Conservation (phyloP, 1,140 invertebrate genomes). For the Zaprionus capensis region DNA sequence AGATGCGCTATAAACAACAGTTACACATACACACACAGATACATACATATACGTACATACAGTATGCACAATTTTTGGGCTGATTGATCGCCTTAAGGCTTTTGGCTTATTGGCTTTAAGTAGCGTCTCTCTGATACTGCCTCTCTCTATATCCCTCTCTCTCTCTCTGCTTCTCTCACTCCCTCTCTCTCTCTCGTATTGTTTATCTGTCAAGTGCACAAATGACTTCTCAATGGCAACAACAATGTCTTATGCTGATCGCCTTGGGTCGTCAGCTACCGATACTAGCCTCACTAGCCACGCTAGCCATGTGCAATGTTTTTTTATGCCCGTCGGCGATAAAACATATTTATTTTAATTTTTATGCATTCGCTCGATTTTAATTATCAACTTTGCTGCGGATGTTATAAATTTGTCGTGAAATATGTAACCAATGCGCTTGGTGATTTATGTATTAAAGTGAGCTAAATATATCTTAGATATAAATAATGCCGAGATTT, state of each 20-base stretch:
- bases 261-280: not conserved
- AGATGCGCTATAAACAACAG: slow-evolving; percentile 19
- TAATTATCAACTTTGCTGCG: not conserved
- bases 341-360: slow-evolving; percentile 41
- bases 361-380: slow-evolving; percentile 8
- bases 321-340: slow-evolving; percentile 38
- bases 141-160: not conserved
- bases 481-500: not conserved
- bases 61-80: slow-evolving; percentile 12
- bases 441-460: not conserved
- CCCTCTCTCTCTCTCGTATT: not conserved
- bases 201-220: slow-evolving; percentile 7
- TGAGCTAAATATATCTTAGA: not conserved
- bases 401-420: slow-evolving; percentile 3
- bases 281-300: slow-evolving; percentile 7
- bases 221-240: slow-evolving; percentile 19
- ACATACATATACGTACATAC: not conserved
- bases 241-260: slow-evolving; percentile 2
- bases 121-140: not conserved
- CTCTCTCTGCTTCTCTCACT: not conserved
- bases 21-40: not conserved
- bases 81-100: slow-evolving; percentile 29
- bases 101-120: slow-evolving; percentile 24
- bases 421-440: not conserved
- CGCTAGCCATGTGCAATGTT: slow-evolving; percentile 36